These are phyloP conservation scores for Helogale parvula DNA, from an alignment of 2,113 vertebrate genomes.

Conservation along the genomic window DNA sequence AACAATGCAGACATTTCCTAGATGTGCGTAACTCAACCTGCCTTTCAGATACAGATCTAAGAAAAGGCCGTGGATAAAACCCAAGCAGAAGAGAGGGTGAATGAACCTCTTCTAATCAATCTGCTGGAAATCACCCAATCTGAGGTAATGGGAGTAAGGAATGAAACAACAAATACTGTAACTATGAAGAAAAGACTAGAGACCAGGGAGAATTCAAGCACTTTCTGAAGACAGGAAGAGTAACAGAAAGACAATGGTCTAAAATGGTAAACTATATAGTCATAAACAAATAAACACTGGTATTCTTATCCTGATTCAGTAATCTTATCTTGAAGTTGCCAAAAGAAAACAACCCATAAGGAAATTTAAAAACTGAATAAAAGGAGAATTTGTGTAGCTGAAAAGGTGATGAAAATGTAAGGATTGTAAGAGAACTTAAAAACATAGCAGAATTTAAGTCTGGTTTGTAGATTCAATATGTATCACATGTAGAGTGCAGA, in stretches of 20 bases:
- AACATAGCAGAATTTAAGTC: background rate
- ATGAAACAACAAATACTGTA: background rate
- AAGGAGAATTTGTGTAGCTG: background rate
- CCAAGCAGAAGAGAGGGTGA: background rate
- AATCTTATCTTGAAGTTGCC: background rate
- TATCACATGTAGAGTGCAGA: background rate
- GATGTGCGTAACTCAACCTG: background rate
- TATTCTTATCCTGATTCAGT: too few relatives aligned
- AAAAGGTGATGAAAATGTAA: background rate
- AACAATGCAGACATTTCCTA: background rate
- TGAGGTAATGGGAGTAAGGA: background rate
- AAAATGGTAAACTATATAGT: background rate
- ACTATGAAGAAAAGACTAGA: background rate
- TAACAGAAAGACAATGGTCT: background rate
- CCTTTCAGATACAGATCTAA: background rate
- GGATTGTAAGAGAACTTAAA: background rate
- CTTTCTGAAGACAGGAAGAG: background rate
- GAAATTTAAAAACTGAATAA: background rate
- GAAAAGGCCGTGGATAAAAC: accelerated
- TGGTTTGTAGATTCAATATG: background rate
- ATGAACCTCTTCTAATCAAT: background rate
- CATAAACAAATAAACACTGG: background rate
- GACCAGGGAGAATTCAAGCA: background rate
- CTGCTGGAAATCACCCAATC: background rate
- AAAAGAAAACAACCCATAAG: background rate